phyloP scores from a whole-genome alignment of 2,113 vertebrate species.

The Rissa tridactyla region DNA sequence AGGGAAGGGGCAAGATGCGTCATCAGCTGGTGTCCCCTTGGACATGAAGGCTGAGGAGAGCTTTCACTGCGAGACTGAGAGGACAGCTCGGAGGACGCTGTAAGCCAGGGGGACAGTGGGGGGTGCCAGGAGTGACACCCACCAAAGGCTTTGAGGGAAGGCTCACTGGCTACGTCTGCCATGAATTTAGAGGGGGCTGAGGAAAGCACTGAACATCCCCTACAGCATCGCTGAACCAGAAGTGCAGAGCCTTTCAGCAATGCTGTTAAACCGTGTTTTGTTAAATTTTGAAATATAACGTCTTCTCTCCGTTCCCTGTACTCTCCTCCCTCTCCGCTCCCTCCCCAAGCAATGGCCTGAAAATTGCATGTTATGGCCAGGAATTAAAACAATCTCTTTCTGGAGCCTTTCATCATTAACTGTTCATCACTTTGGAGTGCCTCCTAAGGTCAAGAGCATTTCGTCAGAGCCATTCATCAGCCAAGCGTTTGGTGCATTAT shows the following conservation, averaged over 20 bases:
- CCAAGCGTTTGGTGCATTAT: not conserved
- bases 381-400: slow-evolving; percentile 30
- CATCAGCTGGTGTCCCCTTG: not conserved
- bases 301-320: not conserved
- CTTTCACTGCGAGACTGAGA: not conserved
- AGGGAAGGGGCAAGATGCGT: not conserved
- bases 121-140: not conserved
- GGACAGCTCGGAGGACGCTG: accelerated
- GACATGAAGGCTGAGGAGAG: not conserved
- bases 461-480: slow-evolving; percentile 30
- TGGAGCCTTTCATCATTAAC: slow-evolving; percentile 37
- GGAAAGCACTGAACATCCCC: not conserved
- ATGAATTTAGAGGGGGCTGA: not conserved
- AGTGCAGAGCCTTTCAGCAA: accelerated
- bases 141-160: not conserved
- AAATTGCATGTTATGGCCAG: not conserved
- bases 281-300: not conserved
- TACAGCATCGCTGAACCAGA: not conserved
- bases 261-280: not conserved
- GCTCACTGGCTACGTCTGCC: accelerated
- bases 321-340: not conserved
- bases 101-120: not conserved
- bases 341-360: not conserved
- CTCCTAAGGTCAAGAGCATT: slow-evolving; percentile 6
- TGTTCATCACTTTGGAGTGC: not conserved